These are phyloP conservation scores for Suricata suricatta DNA, from an alignment of 2,113 vertebrate genomes.

Conservation along the genomic window DNA sequence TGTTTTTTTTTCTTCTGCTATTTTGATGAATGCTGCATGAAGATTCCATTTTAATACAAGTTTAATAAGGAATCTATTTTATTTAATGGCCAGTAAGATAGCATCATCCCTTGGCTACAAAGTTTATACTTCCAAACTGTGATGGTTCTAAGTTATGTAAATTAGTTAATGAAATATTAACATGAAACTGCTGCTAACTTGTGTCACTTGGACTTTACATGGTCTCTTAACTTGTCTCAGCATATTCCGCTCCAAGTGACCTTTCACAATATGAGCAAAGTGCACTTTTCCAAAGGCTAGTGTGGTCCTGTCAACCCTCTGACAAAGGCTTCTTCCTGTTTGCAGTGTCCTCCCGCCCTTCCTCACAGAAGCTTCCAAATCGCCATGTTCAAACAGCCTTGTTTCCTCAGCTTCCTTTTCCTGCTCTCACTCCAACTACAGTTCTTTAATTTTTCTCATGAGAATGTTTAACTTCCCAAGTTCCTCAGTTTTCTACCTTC, in stretches of 20 bases:
- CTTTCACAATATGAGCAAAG: background rate
- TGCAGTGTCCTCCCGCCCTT: accelerated
- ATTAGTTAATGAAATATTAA: constrained; percentile 28
- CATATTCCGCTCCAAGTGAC: background rate
- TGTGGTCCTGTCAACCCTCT: accelerated
- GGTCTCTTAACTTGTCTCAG: background rate
- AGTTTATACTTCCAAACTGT: background rate
- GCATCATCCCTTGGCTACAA: background rate
- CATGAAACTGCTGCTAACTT: background rate
- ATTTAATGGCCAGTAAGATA: constrained; percentile 3
- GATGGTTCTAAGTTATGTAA: background rate
- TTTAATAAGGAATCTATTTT: constrained; percentile 53
- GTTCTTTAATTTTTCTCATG: background rate
- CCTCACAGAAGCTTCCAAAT: background rate
- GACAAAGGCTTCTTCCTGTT: background rate
- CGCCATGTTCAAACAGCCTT: background rate
- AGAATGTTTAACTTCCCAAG: background rate
- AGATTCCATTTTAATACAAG: constrained; percentile 54
- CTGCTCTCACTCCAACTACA: background rate
- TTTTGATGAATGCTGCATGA: constrained; percentile 59
- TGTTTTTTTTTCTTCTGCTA: constrained; percentile 53
- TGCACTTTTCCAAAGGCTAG: background rate
- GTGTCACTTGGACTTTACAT: background rate
- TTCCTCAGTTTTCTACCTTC: background rate
- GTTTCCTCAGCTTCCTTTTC: background rate